Evolutionary conservation across 2,888 invertebrate genomes (phyloP).

Genomic region (Pristionchus japonicus): DNA sequence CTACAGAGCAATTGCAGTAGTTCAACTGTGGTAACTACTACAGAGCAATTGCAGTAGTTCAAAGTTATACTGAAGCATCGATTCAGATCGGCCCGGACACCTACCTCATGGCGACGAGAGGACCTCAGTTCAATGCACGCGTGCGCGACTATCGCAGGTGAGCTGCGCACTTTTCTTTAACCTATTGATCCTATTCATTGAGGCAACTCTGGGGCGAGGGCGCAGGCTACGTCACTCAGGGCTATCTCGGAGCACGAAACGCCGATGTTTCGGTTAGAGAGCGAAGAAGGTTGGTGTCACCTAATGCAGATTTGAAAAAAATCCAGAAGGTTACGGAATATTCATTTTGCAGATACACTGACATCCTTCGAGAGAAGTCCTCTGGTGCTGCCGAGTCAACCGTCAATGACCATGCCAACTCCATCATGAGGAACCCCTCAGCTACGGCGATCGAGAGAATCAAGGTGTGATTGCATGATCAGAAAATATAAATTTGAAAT

Average conservation of each 20-base stretch:
- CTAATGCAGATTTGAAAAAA: too few species aligned
- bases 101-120: slow-evolving; percentile 91
- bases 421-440: slow-evolving; percentile 52
- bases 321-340: too few species aligned
- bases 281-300: slow-evolving; percentile 67
- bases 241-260: slow-evolving; percentile 71
- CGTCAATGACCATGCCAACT: slow-evolving; percentile 52
- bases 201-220: slow-evolving; percentile 70
- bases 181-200: slow-evolving; percentile 74
- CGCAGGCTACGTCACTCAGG: slow-evolving; percentile 67
- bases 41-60: too few species aligned
- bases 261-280: slow-evolving; percentile 74
- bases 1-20: too few species aligned
- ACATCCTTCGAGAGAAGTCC: slow-evolving; percentile 60
- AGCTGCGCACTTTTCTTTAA: slow-evolving; percentile 78
- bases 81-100: slow-evolving; percentile 94
- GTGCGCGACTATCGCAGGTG: slow-evolving; percentile 77
- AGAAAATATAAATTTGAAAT: background rate
- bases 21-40: too few species aligned
- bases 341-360: slow-evolving; percentile 61
- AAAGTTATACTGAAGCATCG: too few species aligned
- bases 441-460: slow-evolving; percentile 61
- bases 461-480: slow-evolving; percentile 31
- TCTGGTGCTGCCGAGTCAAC: slow-evolving; percentile 55
- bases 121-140: slow-evolving; percentile 89